Evolutionary conservation across 2,888 invertebrate genomes (phyloP), one percentile per base, ranked within the genome.

Genomic region (Caenorhabditis drosophilae): DNA sequence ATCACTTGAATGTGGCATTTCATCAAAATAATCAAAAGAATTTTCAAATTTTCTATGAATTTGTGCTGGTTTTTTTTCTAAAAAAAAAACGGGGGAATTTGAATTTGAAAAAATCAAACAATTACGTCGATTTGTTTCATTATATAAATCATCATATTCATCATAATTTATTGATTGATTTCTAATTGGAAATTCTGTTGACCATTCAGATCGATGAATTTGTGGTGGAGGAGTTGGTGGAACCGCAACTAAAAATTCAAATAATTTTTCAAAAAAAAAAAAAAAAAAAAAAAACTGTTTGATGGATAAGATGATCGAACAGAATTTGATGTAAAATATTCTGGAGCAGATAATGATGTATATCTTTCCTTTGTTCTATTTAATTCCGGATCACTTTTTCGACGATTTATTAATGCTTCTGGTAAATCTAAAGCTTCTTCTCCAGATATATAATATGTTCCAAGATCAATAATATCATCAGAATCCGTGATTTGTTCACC

Each of bases 401-500:
- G 62, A 4, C 62, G 51, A 9, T 41, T 35, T n/a, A n/a, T n/a
- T n/a, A n/a, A n/a, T n/a, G n/a, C n/a, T n/a, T n/a, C n/a, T n/a
- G n/a, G n/a, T n/a, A n/a, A n/a, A 35, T 61, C 55, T 2, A 31
- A 51, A 1, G 59, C 41, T 36, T 76, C 76, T 20, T 67, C 70
- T 7, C 61, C 68, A 2, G 71, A 44, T 1, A 76, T 60, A 31
- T 70, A 75, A 47, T 75, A 78, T 7, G 75, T 76, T 7, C 54
- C 63, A 7, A 73, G 59, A 27, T 75, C 75, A 4, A 36, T 40
- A 3, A 78, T 67, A 16, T 78, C 76, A 3, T 67, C 73, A 11
- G 67, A 55, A 45, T 75, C 70, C 27, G 53, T 66, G 16, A 78
- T 73, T 48, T 59, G 51, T 26, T 68, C 66, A 9, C 77, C 77